These are phyloP conservation scores for Gallinago jamesoni DNA, from an alignment of 2,113 vertebrate species.

Conservation along the genomic window DNA sequence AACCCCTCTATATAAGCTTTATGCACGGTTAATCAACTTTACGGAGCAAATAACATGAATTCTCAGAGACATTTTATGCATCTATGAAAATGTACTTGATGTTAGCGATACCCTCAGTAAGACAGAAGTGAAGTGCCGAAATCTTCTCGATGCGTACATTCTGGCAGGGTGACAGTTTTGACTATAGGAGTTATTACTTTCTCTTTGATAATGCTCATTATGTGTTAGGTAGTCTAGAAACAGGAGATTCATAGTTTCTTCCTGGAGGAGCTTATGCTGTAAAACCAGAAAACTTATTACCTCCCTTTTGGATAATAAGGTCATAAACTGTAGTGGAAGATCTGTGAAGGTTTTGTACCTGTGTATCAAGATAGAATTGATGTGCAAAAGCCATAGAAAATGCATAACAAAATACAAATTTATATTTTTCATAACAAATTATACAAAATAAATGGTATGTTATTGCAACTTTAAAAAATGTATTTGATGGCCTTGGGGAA, in stretches of 20 bases:
- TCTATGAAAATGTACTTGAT: neutral
- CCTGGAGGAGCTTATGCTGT: neutral
- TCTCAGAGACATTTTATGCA: neutral
- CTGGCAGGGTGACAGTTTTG: neutral
- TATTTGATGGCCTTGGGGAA: neutral
- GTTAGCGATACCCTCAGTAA: neutral
- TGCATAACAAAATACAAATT: neutral
- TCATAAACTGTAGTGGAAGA: neutral
- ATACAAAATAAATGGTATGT: neutral
- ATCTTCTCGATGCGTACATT: neutral
- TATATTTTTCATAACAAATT: neutral
- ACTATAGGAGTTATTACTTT: neutral
- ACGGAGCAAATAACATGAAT: neutral
- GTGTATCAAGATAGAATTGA: neutral
- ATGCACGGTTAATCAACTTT: neutral
- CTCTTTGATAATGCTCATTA: neutral
- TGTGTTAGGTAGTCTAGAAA: neutral
- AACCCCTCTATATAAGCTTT: neutral
- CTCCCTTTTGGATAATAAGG: neutral
- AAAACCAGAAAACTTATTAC: neutral
- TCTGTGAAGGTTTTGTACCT: neutral
- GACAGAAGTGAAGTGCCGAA: neutral
- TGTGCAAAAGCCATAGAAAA: neutral
- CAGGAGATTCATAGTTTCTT: neutral
- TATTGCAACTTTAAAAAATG: neutral